phyloP scores from a whole-genome alignment of 2,113 vertebrate genomes.

The human region GRCh38 chr21:35414001-35414500 shows the following conservation, averaged over 20 bases:
- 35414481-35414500: too few relatives aligned
- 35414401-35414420: neutral
- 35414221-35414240: neutral
- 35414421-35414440: neutral
- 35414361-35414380: neutral
- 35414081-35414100: neutral
- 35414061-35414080: neutral
- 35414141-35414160: neutral
- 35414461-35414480: too few relatives aligned
- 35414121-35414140: neutral
- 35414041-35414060: too few relatives aligned
- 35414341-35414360: neutral
- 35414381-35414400: accelerated
- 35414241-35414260: neutral
- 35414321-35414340: neutral
- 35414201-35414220: neutral
- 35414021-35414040: too few relatives aligned
- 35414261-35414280: neutral
- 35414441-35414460: too few relatives aligned
- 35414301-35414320: neutral
- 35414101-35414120: neutral
- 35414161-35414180: neutral
- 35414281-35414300: neutral
- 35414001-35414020: too few relatives aligned
- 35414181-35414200: too few relatives aligned